Base-by-base conservation (phyloP, 1,140 invertebrate species). In the Magallana gigas region DNA sequence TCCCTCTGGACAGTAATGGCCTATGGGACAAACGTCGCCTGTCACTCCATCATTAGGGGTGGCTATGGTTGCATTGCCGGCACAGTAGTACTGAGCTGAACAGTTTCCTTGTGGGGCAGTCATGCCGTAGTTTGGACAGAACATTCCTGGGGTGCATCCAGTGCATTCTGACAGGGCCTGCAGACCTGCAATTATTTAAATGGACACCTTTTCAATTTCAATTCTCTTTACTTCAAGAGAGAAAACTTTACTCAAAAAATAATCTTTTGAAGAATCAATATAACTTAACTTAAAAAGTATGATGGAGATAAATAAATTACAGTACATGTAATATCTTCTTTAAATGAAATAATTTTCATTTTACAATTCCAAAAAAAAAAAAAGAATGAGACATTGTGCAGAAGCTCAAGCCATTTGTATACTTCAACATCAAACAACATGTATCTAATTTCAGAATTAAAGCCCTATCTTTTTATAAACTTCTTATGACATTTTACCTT, bases 11-110 rank as follows among this genome's bases (percentile, higher is more conserved):
- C 93, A 94, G 85, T 92, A 93, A 80, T 92, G 91, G 6, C 92
- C 92, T 3, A 91, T 81, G 14, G 88, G 88, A 60, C 88, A 89
- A 18, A 64, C 62, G 83, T 89, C 85, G n/a, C 88, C 88, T 18
- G 91, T 94, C 1, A 80, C 71, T 56, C 91, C 91, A 91, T 93
- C 93, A 8, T 88, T 90, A 11, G 94, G 94, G 7, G 90, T 84
- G 29, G 88, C 85, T 16, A 88, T 90, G 0, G 90, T 88, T 57
- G 94, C 92, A 60, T 91, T 92, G 62, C 85, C 86, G 14, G 86
- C 86, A 84, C 94, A 94, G 90, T 92, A 94, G 85, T 93, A 94
- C 5, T 93, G 87, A 56, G 90, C 91, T n/a, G 91, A 91, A 87
- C 94, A 94, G 90, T 94, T 94, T 29, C 91, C 92, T 57, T 89